Evolutionary conservation across 2,113 vertebrate genomes (phyloP), one percentile per base, ranked within the genome.

Genomic region (Strix uralensis): DNA sequence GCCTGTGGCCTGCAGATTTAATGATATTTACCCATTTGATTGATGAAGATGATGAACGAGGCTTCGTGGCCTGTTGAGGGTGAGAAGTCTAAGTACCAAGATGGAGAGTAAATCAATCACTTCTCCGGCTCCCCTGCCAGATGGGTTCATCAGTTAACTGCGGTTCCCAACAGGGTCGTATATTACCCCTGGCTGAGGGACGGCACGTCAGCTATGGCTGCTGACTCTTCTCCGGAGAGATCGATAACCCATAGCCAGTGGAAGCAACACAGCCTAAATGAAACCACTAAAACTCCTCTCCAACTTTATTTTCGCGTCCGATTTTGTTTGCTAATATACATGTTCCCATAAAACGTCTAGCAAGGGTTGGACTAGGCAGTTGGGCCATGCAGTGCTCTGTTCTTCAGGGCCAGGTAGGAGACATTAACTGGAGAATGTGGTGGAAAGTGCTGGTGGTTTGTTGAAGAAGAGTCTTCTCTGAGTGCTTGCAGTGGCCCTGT

Each of bases 121-220:
- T 80, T 46, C 81, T 88, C 67, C 57, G 16, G 18, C 82, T 97
- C 78, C 93, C 57, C 92, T 58, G 97, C 87, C 86, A 88, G 97
- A 93, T 90, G 96, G 97, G 96, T 97, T 97, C 97, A 98, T 98
- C 98, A 97, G 96, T 97, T 98, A 98, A 92, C 96, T 66, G 93
- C 16, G 7, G 81, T 26, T 97, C 94, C 95, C 95, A 94, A 79
- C 90, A 95, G 97, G 38, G 80, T 97, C 65, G 80, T 97, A 92
- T 96, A 97, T 98, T 97, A 94, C 96, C 92, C 94, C 91, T 77
- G 88, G 91, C 96, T 97, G 95, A 96, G 97, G 97, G 85, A 86
- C 66, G 3, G 90, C 34, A 10, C 63, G 23, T 83, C 93, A 96
- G 97, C 93, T 42, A 14, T 59, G 97, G 67, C 86, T 85, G 92